Evolutionary conservation across 2,797 vertebrate genomes (phyloP).

Genomic region (Malacoraja senta): DNA sequence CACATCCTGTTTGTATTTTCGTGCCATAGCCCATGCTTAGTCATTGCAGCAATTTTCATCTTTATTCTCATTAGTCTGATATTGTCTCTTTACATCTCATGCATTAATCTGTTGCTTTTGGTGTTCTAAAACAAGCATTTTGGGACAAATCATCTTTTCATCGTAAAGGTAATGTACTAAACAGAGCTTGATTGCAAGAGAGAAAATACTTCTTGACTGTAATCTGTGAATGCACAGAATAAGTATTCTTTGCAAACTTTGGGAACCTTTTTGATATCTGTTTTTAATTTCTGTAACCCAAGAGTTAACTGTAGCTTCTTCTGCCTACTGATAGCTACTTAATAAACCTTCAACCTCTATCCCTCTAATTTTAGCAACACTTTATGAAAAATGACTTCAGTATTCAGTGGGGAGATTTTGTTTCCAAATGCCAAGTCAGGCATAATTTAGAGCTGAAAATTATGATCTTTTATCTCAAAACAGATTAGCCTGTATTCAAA

Average conservation of each 20-base stretch:
- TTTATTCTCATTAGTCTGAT: neutral
- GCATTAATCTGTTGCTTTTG: neutral
- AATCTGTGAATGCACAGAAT: neutral
- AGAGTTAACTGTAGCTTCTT: neutral
- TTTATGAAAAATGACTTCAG: neutral
- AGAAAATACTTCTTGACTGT: neutral
- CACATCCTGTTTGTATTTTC: neutral
- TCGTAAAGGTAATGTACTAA: neutral
- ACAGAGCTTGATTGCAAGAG: neutral
- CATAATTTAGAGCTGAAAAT: neutral
- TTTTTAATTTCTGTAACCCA: slow-evolving; percentile 1
- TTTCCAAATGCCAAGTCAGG: neutral
- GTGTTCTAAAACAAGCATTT: neutral
- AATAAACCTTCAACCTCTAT: neutral
- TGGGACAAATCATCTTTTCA: neutral
- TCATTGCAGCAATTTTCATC: neutral
- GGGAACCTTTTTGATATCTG: neutral
- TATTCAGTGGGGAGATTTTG: neutral
- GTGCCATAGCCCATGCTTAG: neutral
- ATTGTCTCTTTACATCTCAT: neutral
- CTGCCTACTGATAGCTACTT: neutral
- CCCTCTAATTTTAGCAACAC: slow-evolving; percentile 1
- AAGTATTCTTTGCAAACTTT: neutral
- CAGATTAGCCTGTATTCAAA: neutral
- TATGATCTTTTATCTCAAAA: neutral